Evolutionary conservation across 2,797 vertebrate species (phyloP).

Genomic region (Propithecus perrieri): DNA sequence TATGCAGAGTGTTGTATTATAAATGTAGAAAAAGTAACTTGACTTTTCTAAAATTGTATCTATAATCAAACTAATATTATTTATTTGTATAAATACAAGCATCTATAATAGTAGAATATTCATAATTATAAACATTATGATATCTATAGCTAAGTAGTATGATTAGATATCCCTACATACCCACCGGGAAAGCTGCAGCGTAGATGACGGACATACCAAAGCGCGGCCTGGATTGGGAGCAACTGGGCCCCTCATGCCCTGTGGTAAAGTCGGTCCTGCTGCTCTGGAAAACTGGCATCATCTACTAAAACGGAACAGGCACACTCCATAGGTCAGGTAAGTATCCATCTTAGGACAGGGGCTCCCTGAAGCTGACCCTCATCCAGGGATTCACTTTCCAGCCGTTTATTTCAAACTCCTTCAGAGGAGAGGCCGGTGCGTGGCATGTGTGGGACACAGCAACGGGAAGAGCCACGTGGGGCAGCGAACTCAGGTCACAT

Average conservation of each 20-base stretch:
- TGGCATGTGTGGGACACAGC: too few relatives aligned
- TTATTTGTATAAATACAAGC: too few relatives aligned
- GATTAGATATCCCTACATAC: not conserved
- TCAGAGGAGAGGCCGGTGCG: not conserved
- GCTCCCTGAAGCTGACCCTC: too few relatives aligned
- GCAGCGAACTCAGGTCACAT: too few relatives aligned
- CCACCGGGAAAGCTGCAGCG: not conserved
- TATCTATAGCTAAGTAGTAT: not conserved
- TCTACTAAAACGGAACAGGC: too few relatives aligned
- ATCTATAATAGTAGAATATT: not conserved
- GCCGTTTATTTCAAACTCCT: not conserved
- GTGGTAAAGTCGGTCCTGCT: too few relatives aligned
- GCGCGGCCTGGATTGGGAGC: rapidly evolving
- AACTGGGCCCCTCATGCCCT: not conserved
- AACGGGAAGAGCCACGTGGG: too few relatives aligned
- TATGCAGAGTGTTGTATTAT: too few relatives aligned
- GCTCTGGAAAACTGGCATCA: not conserved
- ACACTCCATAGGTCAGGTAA: too few relatives aligned
- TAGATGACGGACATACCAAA: rapidly evolving
- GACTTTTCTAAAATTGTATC: not conserved
- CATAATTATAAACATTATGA: not conserved
- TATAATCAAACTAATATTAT: not conserved
- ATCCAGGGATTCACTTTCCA: not conserved
- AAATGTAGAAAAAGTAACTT: not conserved
- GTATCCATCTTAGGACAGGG: not conserved